phyloP scores from a whole-genome alignment of 2,797 vertebrate genomes.

The Acanthiza pusilla region DNA sequence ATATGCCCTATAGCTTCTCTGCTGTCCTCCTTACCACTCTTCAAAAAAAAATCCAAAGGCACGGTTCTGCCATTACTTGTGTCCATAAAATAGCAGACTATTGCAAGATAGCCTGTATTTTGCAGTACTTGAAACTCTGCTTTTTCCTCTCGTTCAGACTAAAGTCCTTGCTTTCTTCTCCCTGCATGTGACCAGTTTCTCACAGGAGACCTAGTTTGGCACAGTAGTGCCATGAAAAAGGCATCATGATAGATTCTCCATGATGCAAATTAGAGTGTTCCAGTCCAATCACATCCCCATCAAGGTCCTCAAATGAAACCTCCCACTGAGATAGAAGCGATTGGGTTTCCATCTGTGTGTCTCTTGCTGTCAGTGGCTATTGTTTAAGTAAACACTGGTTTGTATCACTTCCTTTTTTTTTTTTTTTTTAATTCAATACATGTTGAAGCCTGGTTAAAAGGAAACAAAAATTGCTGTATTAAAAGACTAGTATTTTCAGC shows the following conservation, averaged over 20 bases:
- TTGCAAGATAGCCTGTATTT: neutral
- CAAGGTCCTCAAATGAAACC: slow-evolving; percentile 27
- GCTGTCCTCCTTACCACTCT: neutral
- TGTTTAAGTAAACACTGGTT: slow-evolving; percentile 76
- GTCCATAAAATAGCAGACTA: neutral
- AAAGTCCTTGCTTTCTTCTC: slow-evolving; percentile 27
- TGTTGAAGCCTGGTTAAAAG: slow-evolving; percentile 70
- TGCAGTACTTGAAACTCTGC: slow-evolving; percentile 29
- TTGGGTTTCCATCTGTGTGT: slow-evolving; percentile 64
- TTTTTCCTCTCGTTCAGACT: slow-evolving; percentile 39
- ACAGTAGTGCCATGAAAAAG: slow-evolving; percentile 38
- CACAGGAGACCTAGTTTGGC: slow-evolving; percentile 37
- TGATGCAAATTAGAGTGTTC: slow-evolving; percentile 55
- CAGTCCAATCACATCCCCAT: slow-evolving; percentile 38
- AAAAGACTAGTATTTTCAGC: slow-evolving; percentile 77
- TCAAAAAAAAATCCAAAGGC: neutral
- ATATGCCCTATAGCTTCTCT: neutral
- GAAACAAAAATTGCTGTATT: slow-evolving; percentile 75
- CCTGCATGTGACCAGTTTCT: slow-evolving; percentile 40
- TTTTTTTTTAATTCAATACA: slow-evolving; percentile 51
- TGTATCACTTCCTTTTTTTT: slow-evolving; percentile 43
- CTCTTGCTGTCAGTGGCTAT: slow-evolving; percentile 66
- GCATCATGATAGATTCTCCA: slow-evolving; percentile 46
- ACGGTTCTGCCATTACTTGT: neutral
- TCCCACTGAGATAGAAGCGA: slow-evolving; percentile 39